Conservation (phyloP, 2,113 vertebrate genomes). For the Podarcis raffonei region DNA sequence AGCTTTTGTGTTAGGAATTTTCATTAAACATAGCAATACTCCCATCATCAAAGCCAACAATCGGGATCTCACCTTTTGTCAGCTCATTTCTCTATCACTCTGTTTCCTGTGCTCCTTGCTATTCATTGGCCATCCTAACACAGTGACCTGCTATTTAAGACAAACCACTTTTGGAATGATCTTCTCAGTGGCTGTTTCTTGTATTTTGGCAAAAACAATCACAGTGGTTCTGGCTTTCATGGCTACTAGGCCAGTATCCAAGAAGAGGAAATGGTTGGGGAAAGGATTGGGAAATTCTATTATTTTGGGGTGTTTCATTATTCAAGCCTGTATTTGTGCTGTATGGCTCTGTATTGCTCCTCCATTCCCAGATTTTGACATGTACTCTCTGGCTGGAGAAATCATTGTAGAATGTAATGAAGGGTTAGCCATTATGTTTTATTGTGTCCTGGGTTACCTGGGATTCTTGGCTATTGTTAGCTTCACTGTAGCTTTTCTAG, state of each 20-base stretch:
- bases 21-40: not conserved
- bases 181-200: not conserved
- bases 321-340: not conserved
- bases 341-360: not conserved
- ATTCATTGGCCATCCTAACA: not conserved
- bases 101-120: not conserved
- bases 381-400: not conserved
- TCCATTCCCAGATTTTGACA: not conserved
- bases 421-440: not conserved
- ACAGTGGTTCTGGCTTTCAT: slow-evolving; percentile 1
- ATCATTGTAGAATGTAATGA: not conserved
- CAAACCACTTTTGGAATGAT: not conserved
- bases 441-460: not conserved
- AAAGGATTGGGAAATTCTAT: not conserved
- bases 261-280: not conserved
- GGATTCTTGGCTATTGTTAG: not conserved
- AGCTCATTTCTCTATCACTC: not conserved
- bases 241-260: not conserved
- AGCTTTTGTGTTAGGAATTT: not conserved
- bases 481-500: not conserved
- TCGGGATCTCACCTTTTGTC: not conserved
- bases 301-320: not conserved
- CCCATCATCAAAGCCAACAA: not conserved
- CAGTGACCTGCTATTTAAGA: not conserved
- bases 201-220: not conserved